Conservation (phyloP, 1,140 invertebrate genomes). For the Hesperophylax magnus region DNA sequence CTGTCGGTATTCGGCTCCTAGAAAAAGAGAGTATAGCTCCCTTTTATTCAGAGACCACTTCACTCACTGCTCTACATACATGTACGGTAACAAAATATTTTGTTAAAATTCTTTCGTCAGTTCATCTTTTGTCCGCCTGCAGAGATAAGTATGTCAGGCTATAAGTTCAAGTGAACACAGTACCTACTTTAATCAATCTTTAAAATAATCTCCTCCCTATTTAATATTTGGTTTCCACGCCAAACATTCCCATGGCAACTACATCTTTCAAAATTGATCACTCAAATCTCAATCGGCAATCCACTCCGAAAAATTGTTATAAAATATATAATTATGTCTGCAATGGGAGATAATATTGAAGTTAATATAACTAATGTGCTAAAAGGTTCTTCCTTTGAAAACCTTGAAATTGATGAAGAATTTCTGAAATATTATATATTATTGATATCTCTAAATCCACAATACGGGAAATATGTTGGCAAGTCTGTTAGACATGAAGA, state of each 20-base stretch:
- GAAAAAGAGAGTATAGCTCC: too few species aligned
- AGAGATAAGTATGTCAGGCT: too few species aligned
- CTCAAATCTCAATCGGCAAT: conserved; percentile 9
- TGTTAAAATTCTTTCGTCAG: too few species aligned
- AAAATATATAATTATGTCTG: not conserved
- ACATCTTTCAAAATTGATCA: conserved; percentile 3
- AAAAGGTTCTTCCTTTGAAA: not conserved
- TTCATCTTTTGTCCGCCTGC: too few species aligned
- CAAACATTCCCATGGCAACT: conserved; percentile 2
- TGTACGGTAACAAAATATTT: too few species aligned
- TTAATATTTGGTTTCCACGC: not conserved
- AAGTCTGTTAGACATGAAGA: conserved; percentile 66
- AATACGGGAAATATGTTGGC: conserved; percentile 67
- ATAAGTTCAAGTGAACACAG: too few species aligned
- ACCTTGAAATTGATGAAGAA: conserved; percentile 25
- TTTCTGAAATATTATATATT: conserved; percentile 63
- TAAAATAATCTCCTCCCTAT: too few species aligned
- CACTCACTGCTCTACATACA: too few species aligned
- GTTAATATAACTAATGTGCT: not conserved
- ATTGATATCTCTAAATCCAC: conserved; percentile 68
- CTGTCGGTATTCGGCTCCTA: too few species aligned
- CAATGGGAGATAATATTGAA: conserved; percentile 1
- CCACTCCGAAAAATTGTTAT: not conserved
- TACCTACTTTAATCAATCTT: too few species aligned
- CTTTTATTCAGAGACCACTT: too few species aligned